Conservation (phyloP, 2,888 invertebrate species). For the Lasiommata megera region DNA sequence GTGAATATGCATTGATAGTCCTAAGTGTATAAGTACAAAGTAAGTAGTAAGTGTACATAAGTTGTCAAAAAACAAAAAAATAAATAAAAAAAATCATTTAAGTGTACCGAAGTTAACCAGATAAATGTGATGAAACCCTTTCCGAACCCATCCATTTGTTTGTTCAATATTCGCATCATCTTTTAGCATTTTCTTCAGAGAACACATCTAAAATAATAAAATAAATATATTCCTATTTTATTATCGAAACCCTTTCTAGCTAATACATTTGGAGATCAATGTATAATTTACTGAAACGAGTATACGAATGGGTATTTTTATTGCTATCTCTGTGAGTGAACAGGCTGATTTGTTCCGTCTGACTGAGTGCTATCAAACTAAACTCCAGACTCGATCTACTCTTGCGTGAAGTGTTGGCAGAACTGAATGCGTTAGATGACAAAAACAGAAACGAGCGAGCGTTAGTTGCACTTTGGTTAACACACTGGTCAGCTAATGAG, state of each 20-base stretch:
- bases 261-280: slow-evolving; percentile 4
- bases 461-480: too few species aligned
- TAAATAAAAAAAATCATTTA: too few species aligned
- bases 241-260: background rate
- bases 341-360: background rate
- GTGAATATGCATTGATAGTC: too few species aligned
- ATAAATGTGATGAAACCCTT: background rate
- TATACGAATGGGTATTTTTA: background rate
- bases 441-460: too few species aligned
- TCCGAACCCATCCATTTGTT: background rate
- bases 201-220: slow-evolving; percentile 8
- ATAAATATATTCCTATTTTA: slow-evolving; percentile 6
- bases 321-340: background rate
- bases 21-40: too few species aligned
- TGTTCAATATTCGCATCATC: background rate
- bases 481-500: too few species aligned
- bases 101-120: background rate
- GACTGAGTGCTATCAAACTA: background rate
- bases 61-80: too few species aligned
- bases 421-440: too few species aligned
- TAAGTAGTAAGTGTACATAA: too few species aligned
- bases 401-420: too few species aligned
- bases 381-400: too few species aligned
- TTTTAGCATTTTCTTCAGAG: background rate
- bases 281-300: slow-evolving; percentile 4